Percentiles rank a stretch among this genome's conserved stretches.
These are phyloP conservation scores for Mylabris sibirica DNA, from an alignment of 2,888 invertebrate species.

Conservation along the genomic window DNA sequence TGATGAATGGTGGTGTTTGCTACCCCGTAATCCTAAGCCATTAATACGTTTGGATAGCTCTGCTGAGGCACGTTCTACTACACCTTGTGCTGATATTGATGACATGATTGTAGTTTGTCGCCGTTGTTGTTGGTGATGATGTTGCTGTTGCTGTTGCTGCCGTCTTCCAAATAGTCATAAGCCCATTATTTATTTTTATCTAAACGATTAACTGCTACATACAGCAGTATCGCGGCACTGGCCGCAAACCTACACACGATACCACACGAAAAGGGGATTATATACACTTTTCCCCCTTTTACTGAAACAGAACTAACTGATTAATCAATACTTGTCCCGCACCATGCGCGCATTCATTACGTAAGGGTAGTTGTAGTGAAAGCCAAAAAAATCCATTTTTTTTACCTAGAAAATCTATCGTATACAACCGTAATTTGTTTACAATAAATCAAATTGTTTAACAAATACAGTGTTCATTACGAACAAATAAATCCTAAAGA, in stretches of 20 bases:
- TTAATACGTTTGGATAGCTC: slow-evolving; percentile 90
- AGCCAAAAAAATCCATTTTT: neutral
- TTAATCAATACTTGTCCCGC: slow-evolving; percentile 38
- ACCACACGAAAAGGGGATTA: slow-evolving; percentile 28
- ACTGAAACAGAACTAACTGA: slow-evolving; percentile 5
- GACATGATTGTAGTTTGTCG: slow-evolving; percentile 66
- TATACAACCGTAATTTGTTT: neutral
- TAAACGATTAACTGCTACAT: slow-evolving; percentile 17
- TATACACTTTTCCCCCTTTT: slow-evolving; percentile 25
- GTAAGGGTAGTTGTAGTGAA: neutral
- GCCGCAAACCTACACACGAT: slow-evolving; percentile 29
- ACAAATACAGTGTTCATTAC: no score
- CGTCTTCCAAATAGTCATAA: neutral
- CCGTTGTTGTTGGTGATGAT: slow-evolving; percentile 20
- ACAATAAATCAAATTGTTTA: neutral
- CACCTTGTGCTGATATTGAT: slow-evolving; percentile 87
- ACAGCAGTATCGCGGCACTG: slow-evolving; percentile 17
- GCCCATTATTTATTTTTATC: neutral
- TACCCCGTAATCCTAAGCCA: slow-evolving; percentile 67
- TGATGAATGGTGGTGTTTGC: slow-evolving; percentile 56
- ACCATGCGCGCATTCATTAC: slow-evolving; percentile 19
- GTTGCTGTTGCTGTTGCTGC: slow-evolving; percentile 13
- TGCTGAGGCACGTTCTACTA: slow-evolving; percentile 90
- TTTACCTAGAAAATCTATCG: no score
- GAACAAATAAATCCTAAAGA: neutral